Conservation (phyloP, 2,888 invertebrate genomes). For the Muscina levida region DNA sequence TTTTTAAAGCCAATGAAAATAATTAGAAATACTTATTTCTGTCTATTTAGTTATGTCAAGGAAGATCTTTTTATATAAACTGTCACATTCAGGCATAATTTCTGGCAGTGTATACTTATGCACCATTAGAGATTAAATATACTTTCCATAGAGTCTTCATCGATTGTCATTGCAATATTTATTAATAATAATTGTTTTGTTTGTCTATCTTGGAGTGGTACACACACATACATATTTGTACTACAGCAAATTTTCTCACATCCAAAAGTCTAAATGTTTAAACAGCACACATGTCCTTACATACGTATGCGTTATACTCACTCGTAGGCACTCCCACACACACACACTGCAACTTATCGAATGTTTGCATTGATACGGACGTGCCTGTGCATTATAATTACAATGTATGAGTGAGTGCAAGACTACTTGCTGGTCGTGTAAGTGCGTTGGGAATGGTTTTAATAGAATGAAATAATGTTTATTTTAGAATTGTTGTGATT, state of each 20-base stretch:
- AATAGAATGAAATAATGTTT: constrained; percentile 50
- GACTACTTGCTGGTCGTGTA: background rate
- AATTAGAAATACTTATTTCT: too few relatives aligned
- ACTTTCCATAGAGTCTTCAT: background rate
- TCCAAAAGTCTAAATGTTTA: background rate
- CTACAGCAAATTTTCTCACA: too few relatives aligned
- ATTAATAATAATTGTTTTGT: constrained; percentile 1
- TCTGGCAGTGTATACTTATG: background rate
- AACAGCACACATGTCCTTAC: background rate
- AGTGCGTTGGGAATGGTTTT: constrained; percentile 16
- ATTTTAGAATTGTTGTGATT: constrained; percentile 50
- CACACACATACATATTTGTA: too few relatives aligned
- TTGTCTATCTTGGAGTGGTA: constrained; percentile 19
- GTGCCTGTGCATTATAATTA: constrained; percentile 62
- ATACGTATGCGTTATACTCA: background rate
- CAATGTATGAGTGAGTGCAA: constrained; percentile 8
- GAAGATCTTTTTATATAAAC: too few relatives aligned
- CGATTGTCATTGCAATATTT: constrained; percentile 1
- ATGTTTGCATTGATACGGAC: constrained; percentile 50
- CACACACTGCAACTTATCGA: background rate
- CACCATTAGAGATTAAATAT: background rate
- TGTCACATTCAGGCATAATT: too few relatives aligned
- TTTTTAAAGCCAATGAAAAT: too few relatives aligned
- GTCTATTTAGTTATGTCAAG: too few relatives aligned
- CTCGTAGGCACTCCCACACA: too few relatives aligned